A percentile compares a stretch with the other conserved stretches of the same genome.
These are phyloP conservation scores for Oryctolagus cuniculus DNA, from an alignment of 2,113 vertebrate species.

Conservation along the genomic window DNA sequence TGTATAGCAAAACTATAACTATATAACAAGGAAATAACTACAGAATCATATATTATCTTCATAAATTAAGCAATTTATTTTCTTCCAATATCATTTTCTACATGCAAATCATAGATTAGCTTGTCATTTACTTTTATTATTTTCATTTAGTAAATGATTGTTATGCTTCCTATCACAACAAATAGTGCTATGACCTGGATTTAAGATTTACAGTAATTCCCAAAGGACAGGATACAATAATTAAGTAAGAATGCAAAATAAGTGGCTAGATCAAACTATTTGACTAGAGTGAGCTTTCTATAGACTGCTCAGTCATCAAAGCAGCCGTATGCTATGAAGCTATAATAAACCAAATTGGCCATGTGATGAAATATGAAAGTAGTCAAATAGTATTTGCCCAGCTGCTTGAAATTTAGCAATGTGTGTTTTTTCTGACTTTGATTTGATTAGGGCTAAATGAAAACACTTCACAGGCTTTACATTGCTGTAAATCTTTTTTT, in stretches of 20 bases:
- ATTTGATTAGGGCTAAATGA: conserved; percentile 46
- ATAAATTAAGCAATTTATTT: conserved; percentile 57
- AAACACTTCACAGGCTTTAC: conserved; percentile 23
- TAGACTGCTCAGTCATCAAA: conserved; percentile 18
- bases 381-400: conserved; percentile 6
- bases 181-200: conserved; percentile 20
- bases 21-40: conserved; percentile 6
- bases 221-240: conserved; percentile 12
- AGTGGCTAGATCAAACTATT: conserved; percentile 42
- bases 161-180: conserved; percentile 8
- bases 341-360: conserved; percentile 44
- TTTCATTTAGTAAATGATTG: conserved; percentile 60
- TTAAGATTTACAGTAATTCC: conserved; percentile 35
- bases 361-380: conserved; percentile 44
- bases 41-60: conserved; percentile 44
- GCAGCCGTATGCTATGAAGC: not conserved
- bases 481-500: not conserved
- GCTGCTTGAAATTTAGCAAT: conserved; percentile 15
- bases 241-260: conserved; percentile 70
- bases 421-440: conserved; percentile 3
- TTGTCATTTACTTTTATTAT: conserved; percentile 66
- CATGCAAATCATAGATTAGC: conserved; percentile 7
- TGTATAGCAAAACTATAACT: not conserved
- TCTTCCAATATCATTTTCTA: conserved; percentile 46
- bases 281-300: conserved; percentile 46